Evolutionary conservation across 92 coral and sea anemone species (phyloP).

Genomic region (Actinostola sp.): DNA sequence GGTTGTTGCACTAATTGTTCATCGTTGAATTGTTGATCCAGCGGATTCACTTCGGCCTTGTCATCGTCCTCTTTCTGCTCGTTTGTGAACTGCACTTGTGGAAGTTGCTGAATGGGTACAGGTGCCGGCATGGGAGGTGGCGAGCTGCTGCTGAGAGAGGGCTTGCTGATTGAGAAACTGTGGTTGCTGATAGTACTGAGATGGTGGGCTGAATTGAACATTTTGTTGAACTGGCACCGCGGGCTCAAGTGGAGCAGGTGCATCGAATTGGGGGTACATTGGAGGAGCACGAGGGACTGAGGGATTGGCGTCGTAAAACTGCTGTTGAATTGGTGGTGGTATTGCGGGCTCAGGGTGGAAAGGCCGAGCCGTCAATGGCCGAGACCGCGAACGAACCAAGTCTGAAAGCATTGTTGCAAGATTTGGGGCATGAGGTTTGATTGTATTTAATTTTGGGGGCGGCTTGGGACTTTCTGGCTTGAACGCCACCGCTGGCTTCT

Average conservation of each 20-base stretch:
- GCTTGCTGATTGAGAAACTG: neutral
- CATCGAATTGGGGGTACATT: constrained; percentile 29
- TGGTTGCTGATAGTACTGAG: neutral
- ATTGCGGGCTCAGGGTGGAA: constrained; percentile 13
- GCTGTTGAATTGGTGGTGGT: constrained; percentile 13
- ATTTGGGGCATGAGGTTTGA: constrained; percentile 17
- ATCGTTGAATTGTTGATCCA: constrained; percentile 26
- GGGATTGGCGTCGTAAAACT: constrained; percentile 8
- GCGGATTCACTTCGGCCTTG: constrained; percentile 1
- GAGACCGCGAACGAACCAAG: constrained; percentile 8
- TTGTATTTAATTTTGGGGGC: neutral
- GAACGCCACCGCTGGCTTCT: constrained; percentile 14
- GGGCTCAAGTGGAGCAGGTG: constrained; percentile 24
- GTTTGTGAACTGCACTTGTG: neutral
- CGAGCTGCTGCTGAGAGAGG: neutral
- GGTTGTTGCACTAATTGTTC: neutral
- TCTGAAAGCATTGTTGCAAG: constrained; percentile 10
- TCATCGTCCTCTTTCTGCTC: constrained; percentile 8
- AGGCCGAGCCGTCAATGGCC: constrained; percentile 14
- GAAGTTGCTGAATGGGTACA: neutral
- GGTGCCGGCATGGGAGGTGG: constrained; percentile 7
- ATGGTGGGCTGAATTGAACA: neutral
- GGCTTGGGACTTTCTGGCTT: constrained; percentile 18
- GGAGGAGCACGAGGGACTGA: constrained; percentile 10
- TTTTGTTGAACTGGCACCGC: constrained; percentile 32